Conservation (phyloP, 1,140 invertebrate species). For the Druon quercuslanigerum region DNA sequence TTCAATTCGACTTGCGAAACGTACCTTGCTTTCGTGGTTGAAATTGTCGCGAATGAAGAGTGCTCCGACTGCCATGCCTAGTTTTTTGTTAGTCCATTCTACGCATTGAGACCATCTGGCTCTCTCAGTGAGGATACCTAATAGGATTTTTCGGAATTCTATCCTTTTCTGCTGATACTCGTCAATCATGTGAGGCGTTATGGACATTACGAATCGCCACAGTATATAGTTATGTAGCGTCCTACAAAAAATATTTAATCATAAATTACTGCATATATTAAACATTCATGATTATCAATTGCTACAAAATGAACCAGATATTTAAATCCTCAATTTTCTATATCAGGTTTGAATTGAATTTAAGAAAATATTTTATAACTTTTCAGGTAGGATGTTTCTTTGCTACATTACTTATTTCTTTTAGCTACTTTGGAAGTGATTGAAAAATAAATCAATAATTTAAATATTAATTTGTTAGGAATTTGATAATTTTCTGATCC, state of each 20-base stretch:
- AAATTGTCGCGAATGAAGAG: constrained; percentile 90
- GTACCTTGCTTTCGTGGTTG: constrained; percentile 87
- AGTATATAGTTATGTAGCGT: constrained; percentile 89
- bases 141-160: constrained; percentile 87
- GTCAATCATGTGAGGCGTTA: constrained; percentile 88
- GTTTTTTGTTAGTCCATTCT: constrained; percentile 90
- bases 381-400: too few relatives aligned
- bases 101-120: constrained; percentile 89
- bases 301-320: too few relatives aligned
- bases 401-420: too few relatives aligned
- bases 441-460: too few relatives aligned
- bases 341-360: too few relatives aligned
- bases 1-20: constrained; percentile 30
- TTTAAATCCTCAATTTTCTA: too few relatives aligned
- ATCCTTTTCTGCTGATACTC: constrained; percentile 86
- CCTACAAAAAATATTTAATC: constrained; percentile 71
- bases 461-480: too few relatives aligned
- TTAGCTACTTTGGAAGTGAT: too few relatives aligned
- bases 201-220: constrained; percentile 87
- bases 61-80: constrained; percentile 89
- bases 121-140: constrained; percentile 86
- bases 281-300: too few relatives aligned
- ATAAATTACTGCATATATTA: neutral
- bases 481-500: too few relatives aligned
- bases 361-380: too few relatives aligned